phyloP scores from a whole-genome alignment of 2,113 vertebrate species.

The Perca schrenkii region DNA sequence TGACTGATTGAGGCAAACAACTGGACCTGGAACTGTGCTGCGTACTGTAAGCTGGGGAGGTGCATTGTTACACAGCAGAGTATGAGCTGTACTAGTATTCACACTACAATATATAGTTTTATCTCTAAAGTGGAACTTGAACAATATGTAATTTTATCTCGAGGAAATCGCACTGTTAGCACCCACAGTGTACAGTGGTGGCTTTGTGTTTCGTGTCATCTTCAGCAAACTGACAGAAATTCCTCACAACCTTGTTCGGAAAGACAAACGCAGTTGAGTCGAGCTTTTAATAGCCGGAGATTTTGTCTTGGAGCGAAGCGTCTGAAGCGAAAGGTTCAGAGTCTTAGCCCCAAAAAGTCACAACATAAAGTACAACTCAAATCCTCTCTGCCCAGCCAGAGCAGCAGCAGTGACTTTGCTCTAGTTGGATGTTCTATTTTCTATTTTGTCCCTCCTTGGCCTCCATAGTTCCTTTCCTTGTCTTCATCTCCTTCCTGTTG shows the following conservation, averaged over 20 bases:
- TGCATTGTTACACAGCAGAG: constrained; percentile 22
- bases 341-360: neutral
- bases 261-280: neutral
- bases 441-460: constrained; percentile 77
- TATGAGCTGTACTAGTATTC: neutral
- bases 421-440: constrained; percentile 76
- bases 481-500: constrained; percentile 85
- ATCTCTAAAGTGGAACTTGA: no score
- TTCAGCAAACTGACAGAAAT: neutral
- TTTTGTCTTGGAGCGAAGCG: neutral
- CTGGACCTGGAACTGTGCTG: neutral
- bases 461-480: constrained; percentile 82
- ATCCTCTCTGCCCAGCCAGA: neutral
- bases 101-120: neutral
- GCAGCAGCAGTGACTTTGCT: constrained; percentile 56
- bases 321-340: neutral
- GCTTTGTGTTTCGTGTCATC: neutral
- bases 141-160: no score
- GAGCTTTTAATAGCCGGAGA: neutral
- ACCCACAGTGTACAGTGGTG: no score
- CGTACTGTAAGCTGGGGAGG: neutral
- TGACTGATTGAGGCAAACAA: constrained; percentile 33
- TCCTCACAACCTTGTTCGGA: neutral
- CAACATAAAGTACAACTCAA: constrained; percentile 34
- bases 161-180: neutral